Conservation (phyloP, 2,113 vertebrate species). For the Turdus rufiventris region DNA sequence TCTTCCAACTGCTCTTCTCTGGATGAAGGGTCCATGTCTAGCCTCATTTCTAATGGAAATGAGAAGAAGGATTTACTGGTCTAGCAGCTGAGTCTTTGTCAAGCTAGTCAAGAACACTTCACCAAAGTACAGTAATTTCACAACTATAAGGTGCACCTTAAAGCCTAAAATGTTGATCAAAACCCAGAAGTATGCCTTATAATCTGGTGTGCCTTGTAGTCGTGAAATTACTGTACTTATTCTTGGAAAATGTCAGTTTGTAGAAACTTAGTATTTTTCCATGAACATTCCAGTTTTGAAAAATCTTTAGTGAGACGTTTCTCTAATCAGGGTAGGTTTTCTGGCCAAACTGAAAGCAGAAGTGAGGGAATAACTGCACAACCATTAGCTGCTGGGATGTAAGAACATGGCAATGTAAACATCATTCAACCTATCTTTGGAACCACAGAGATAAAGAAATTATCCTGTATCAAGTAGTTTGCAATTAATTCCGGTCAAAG, state of each 20-base stretch:
- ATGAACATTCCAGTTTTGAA: background rate
- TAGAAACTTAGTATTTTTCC: background rate
- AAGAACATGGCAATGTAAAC: background rate
- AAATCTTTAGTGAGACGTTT: background rate
- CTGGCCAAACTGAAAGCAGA: background rate
- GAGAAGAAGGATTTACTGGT: background rate
- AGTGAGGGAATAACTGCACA: background rate
- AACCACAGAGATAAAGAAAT: background rate
- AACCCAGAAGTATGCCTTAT: too few species aligned
- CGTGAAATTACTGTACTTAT: background rate
- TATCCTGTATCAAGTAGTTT: background rate
- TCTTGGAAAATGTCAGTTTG: background rate
- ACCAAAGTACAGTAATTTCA: background rate
- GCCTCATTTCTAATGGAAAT: background rate
- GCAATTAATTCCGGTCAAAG: background rate
- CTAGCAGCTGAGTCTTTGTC: background rate
- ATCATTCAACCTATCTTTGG: background rate
- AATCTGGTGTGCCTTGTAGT: too few species aligned
- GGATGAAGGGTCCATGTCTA: background rate
- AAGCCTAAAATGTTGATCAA: too few species aligned
- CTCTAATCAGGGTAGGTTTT: background rate
- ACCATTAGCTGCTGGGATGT: background rate
- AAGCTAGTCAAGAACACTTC: background rate
- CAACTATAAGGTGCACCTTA: too few species aligned
- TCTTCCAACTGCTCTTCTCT: background rate